These are phyloP conservation scores for Stegophylla sp. DNA, from an alignment of 2,888 invertebrate genomes.

Conservation along the genomic window DNA sequence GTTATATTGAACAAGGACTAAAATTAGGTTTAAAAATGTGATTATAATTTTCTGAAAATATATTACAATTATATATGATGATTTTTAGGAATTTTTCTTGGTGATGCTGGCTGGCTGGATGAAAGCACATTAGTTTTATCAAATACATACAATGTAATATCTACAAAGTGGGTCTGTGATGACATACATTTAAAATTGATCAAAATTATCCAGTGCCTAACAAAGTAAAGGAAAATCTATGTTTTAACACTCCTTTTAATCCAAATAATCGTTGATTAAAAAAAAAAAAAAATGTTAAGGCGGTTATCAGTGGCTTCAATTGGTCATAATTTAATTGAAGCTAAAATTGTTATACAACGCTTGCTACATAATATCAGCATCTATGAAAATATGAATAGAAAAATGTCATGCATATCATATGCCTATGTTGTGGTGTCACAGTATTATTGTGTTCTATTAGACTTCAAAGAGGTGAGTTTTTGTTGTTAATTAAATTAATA, in stretches of 20 bases:
- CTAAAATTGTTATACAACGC: constrained; percentile 26
- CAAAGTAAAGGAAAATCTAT: constrained; percentile 71
- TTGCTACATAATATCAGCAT: not conserved
- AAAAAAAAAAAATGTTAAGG: constrained; percentile 7
- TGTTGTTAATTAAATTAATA: not conserved
- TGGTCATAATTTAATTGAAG: constrained; percentile 42
- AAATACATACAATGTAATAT: constrained; percentile 74
- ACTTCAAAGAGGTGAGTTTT: constrained; percentile 32
- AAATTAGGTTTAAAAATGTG: constrained; percentile 27
- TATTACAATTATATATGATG: not conserved
- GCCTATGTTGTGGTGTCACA: constrained; percentile 46
- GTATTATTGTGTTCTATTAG: constrained; percentile 42
- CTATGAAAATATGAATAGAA: constrained; percentile 16
- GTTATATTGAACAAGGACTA: constrained; percentile 31
- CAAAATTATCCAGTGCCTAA: constrained; percentile 81
- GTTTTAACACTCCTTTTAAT: not conserved
- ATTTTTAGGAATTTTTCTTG: constrained; percentile 76
- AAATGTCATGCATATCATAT: constrained; percentile 19
- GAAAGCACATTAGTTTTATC: constrained; percentile 72
- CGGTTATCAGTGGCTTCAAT: constrained; percentile 41
- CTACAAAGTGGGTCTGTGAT: constrained; percentile 66
- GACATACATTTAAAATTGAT: constrained; percentile 70
- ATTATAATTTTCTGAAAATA: not conserved
- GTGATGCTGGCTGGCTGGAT: constrained; percentile 86
- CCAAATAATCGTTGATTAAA: constrained; percentile 20